Base-by-base conservation (phyloP, 2,888 invertebrate species). In the Sminthurides aquaticus region DNA sequence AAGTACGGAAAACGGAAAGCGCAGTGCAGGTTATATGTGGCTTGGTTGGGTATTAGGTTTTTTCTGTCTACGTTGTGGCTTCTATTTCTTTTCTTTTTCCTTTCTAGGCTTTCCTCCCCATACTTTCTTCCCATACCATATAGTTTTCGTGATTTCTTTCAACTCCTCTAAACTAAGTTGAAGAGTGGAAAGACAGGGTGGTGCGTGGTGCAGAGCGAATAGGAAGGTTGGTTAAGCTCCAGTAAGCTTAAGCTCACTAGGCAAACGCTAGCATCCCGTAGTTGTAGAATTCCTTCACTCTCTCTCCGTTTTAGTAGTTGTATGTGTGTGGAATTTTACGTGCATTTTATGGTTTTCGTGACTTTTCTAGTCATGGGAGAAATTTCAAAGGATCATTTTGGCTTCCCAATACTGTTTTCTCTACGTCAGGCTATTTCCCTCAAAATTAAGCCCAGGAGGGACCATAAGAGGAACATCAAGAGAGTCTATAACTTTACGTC, bases 371-470 rank as follows among this genome's bases (percentile, higher is more conserved):
- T 71, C 71, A 71, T 71, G 71, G 71, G 70, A 70, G 71, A 71
- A 71, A 71, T 70, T 71, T 70, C 70, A 70, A 71, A 71, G 71
- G 71, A 71, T 71, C 71, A 71, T 71, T 71, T 71, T 71, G 71
- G 71, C 71, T 71, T 71, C 71, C 71, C 71, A 71, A 71, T 71
- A 71, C 70, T 71, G 64, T 69, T 69, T 64, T 66, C 67, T 68
- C 67, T 69, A 69, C 70, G 60, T 65, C 60, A 70, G 70, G 70
- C 71, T 69, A 71, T 71, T 70, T 71, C 69, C 71, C 71, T 71
- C 71, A 71, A 71, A 71, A 71, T 71, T 71, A 71, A 71, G 68
- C 70, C 71, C 71, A 67, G 67, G 71, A 71, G 71, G 71, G 64
- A 69, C 69, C 69, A 70, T 70, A 70, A 71, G 66, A 69, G 66